Percentiles rank a stretch among this genome's conserved stretches.
phyloP scores from a whole-genome alignment of 2,797 vertebrate genomes.

The Tympanoctomys barrerae region DNA sequence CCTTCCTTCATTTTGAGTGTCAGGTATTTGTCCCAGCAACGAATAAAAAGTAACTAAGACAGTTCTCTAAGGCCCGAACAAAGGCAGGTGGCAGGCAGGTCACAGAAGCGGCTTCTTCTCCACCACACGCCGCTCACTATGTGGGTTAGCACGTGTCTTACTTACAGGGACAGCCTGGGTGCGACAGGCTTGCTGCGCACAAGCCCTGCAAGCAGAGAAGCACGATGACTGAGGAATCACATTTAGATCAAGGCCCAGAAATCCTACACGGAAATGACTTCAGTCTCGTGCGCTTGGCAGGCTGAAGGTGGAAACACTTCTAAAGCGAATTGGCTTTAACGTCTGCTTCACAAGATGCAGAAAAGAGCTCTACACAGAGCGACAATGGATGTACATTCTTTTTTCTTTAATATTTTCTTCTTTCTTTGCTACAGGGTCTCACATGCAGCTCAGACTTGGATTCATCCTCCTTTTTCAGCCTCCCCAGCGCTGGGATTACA shows the following conservation, averaged over 20 bases:
- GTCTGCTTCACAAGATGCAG: not conserved
- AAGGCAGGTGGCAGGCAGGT: not conserved
- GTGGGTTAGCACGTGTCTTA: not conserved
- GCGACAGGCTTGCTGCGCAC: too few relatives aligned
- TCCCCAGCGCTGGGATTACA: too few relatives aligned
- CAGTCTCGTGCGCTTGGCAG: not conserved
- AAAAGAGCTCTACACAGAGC: not conserved
- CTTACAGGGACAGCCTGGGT: not conserved
- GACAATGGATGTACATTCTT: not conserved
- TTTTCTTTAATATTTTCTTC: too few relatives aligned
- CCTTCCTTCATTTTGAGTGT: too few relatives aligned
- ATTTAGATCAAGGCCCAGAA: not conserved
- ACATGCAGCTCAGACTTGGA: too few relatives aligned
- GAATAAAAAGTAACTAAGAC: too few relatives aligned
- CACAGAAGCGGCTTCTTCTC: not conserved
- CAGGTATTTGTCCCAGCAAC: too few relatives aligned
- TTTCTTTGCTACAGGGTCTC: too few relatives aligned
- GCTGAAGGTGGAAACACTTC: not conserved
- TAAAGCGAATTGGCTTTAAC: not conserved
- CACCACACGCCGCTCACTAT: not conserved
- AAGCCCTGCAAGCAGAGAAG: not conserved
- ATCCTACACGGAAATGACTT: not conserved
- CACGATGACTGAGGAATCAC: not conserved
- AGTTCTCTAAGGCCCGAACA: not conserved
- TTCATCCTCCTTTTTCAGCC: too few relatives aligned